Evolutionary conservation across 1,140 invertebrate genomes (phyloP), one percentile per base, ranked within the genome.

Genomic region (Brachionus paranguensis): DNA sequence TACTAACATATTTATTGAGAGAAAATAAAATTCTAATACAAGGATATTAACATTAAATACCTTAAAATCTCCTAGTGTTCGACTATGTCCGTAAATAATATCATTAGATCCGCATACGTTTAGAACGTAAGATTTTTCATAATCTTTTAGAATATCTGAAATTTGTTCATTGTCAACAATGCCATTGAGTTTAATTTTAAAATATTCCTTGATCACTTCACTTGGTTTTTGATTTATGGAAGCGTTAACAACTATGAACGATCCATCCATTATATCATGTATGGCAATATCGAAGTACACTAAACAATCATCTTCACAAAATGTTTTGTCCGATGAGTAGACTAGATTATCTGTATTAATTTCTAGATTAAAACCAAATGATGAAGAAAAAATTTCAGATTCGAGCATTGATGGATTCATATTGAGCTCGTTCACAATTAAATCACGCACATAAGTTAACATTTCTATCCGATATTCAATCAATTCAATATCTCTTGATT

Each of bases 101-200:
- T 81, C 78, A 45, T 81, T 68, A n/a, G 50, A 64, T 64, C 78
- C 78, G 43, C 78, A 81, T 27, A 81, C 78, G 47, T 64, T 64
- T 24, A 81, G 43, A 45, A 64, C 41, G 29, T 81, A 64, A 0
- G 78, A 64, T 41, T 81, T 60, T 45, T 60, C 17, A n/a, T 81
- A 79, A 41, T 64, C 50, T 17, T 17, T 43, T 41, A 81, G 7
- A 20, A 76, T 29, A 8, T 50, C 27, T 50, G 24, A 0, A 20
- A 76, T 50, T 76, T 50, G 10, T 8, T n/a, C 10, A 37, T 24
- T n/a, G 41, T 72, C n/a, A 20, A 72, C 17, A 20, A 41, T 41
- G n/a, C n/a, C n/a, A 20, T 43, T 20, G 0, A 72, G 37, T 72
- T 72, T 72, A 11, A 41, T 76, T 27, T 29, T 47, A 50, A 76